Evolutionary conservation across 1,140 invertebrate species (phyloP), one percentile per base, ranked within the genome.

Genomic region (Thrips palmi): DNA sequence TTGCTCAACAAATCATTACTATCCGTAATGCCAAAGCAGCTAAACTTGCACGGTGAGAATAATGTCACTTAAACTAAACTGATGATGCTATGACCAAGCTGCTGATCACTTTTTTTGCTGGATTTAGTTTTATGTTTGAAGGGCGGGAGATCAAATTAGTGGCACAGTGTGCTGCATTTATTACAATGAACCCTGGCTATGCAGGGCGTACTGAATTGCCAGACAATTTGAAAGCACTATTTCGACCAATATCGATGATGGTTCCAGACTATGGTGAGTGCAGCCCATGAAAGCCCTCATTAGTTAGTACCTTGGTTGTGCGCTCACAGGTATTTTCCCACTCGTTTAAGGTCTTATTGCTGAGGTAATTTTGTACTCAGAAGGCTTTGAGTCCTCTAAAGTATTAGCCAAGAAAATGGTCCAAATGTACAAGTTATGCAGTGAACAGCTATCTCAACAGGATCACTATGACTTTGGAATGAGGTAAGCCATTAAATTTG

Each of bases 381-480:
- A 89, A 60, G 86, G 86, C 14, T 92, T 92, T 49, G 81, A 87
- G 51, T 76, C 77, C 2, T 85, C 81, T 2, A 89, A 84, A 53
- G 64, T 68, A 2, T 59, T 93, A 12, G 79, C 86, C 0, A 70
- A 77, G 42, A 92, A 92, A 55, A 91, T 92, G 77, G 76, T 82
- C 0, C 72, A 89, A 51, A 83, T 88, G 74, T 92, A 92, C 53
- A 84, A 86, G 49, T 59, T 93, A 3, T 89, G 84, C 45, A 86
- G 80, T 47, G 85, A 92, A 57, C 86, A 91, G 56, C 62, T 92
- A 0, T 91, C 85, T 1, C 82, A 87, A 45, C 86, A 91, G 56
- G 82, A 88, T 55, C 86, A 91, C 51, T 92, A 92, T 47, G 87
- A 92, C 58, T 92, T 87, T 51, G 84, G 86, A 28, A 88, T 91